A percentile compares a stretch with the other conserved stretches of the same genome.
phyloP scores from a whole-genome alignment of 1,140 invertebrate genomes.

The Harlomillsia oculata region DNA sequence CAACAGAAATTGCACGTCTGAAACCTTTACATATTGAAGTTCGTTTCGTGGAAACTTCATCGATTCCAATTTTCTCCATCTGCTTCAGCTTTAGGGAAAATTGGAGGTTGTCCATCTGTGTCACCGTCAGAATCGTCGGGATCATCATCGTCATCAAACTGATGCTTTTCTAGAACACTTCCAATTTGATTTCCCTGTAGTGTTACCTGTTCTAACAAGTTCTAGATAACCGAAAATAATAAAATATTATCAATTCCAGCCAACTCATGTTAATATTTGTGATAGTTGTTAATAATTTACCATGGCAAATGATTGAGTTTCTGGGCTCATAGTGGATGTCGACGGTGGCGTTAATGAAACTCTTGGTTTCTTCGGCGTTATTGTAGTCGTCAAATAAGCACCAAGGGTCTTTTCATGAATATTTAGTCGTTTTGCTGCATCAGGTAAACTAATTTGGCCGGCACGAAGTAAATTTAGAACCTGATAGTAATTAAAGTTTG shows the following conservation, averaged over 20 bases:
- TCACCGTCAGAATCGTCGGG: constrained; percentile 31
- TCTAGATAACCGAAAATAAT: constrained; percentile 6
- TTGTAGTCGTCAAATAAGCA: constrained; percentile 32
- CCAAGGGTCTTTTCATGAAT: constrained; percentile 35
- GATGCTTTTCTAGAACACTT: constrained; percentile 24
- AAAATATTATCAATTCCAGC: not conserved
- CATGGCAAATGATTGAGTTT: constrained; percentile 29
- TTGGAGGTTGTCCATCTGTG: constrained; percentile 2
- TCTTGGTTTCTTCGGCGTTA: constrained; percentile 34
- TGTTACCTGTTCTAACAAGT: constrained; percentile 24
- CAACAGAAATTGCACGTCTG: no score
- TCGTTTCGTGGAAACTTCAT: constrained; percentile 4
- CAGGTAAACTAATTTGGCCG: constrained; percentile 33
- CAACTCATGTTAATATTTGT: not conserved
- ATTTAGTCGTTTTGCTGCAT: constrained; percentile 33
- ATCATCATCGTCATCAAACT: constrained; percentile 21
- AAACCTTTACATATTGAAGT: no score
- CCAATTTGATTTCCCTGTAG: constrained; percentile 26
- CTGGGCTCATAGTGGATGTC: constrained; percentile 24
- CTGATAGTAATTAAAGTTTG: constrained; percentile 35
- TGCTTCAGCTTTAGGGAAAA: constrained; percentile 18
- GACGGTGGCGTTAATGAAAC: constrained; percentile 25
- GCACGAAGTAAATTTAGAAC: constrained; percentile 35
- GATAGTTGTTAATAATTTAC: constrained; percentile 8
- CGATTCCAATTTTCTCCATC: constrained; percentile 30